phyloP scores from a whole-genome alignment of 1,140 invertebrate genomes.

The Dysdera silvatica region DNA sequence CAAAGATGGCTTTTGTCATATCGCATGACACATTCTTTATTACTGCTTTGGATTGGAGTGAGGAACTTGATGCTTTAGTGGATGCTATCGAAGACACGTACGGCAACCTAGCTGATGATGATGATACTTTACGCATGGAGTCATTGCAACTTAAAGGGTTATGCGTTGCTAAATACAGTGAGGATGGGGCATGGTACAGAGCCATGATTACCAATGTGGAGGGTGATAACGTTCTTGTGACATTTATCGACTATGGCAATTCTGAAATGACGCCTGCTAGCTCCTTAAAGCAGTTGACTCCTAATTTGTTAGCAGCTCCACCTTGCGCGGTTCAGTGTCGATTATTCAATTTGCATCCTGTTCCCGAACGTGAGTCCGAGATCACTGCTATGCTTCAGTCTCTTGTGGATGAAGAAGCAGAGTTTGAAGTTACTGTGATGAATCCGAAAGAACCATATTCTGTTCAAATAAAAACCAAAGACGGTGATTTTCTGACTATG shows the following conservation, averaged over 20 bases:
- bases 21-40: constrained; percentile 14
- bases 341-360: constrained; percentile 7
- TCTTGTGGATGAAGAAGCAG: constrained; percentile 6
- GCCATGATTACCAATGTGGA: constrained; percentile 63
- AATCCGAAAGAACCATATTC: neutral
- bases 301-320: constrained; percentile 56
- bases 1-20: constrained; percentile 17
- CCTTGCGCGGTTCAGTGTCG: constrained; percentile 18
- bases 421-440: constrained; percentile 5
- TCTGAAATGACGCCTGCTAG: constrained; percentile 37
- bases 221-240: constrained; percentile 58
- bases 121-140: neutral
- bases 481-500: neutral
- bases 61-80: constrained; percentile 15
- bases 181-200: constrained; percentile 68
- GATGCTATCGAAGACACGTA: constrained; percentile 11
- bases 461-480: constrained; percentile 3
- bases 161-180: constrained; percentile 63
- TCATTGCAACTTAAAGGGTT: constrained; percentile 1
- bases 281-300: constrained; percentile 59
- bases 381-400: constrained; percentile 7
- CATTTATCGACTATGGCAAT: constrained; percentile 52
- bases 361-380: constrained; percentile 3
- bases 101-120: neutral
- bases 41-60: constrained; percentile 2